Conservation (phyloP, 2,888 invertebrate species). For the Archips crataeganus region DNA sequence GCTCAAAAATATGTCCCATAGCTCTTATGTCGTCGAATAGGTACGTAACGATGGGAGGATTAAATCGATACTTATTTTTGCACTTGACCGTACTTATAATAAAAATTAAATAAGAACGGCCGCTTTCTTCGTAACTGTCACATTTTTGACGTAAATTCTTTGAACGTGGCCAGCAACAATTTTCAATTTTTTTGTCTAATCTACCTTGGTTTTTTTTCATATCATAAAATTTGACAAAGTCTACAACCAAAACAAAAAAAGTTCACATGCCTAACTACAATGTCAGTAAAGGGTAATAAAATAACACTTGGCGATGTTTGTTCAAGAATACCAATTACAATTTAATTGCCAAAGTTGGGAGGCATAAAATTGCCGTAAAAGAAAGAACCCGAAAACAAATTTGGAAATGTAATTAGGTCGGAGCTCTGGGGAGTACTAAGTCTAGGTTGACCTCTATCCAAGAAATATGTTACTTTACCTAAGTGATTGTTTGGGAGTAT, state of each 20-base stretch:
- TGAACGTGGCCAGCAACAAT: too few relatives aligned
- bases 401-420: slow-evolving; percentile 12
- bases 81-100: too few relatives aligned
- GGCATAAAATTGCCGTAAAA: slow-evolving; percentile 14
- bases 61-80: too few relatives aligned
- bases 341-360: slow-evolving; percentile 15
- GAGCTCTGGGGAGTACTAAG: neutral
- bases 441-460: neutral
- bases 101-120: too few relatives aligned
- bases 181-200: too few relatives aligned
- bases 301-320: neutral
- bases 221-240: neutral
- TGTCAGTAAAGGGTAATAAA: neutral
- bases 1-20: too few relatives aligned
- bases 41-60: too few relatives aligned
- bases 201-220: too few relatives aligned
- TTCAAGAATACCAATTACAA: slow-evolving; percentile 8
- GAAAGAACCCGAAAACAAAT: slow-evolving; percentile 8
- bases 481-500: neutral
- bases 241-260: neutral
- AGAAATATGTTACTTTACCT: neutral
- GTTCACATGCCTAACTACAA: neutral
- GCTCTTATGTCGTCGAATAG: too few relatives aligned
- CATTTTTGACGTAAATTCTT: too few relatives aligned
- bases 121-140: too few relatives aligned